phyloP scores from a whole-genome alignment of 2,797 vertebrate species.

The Coluber constrictor region DNA sequence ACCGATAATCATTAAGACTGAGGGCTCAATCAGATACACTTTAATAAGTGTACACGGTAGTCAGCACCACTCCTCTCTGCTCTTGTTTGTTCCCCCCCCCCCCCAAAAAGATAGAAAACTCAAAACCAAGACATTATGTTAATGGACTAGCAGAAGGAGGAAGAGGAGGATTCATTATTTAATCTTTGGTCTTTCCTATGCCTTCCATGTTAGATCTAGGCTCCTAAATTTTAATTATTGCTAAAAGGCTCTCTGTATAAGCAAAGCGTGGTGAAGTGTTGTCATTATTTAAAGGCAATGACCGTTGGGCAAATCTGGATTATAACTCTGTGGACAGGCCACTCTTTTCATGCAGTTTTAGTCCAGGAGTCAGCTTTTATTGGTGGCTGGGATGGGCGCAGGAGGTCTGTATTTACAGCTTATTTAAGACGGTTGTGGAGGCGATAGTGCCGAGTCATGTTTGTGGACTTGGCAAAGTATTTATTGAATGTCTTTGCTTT shows the following conservation, averaged over 20 bases:
- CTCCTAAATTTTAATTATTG: background rate
- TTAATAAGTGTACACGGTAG: background rate
- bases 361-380: background rate
- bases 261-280: background rate
- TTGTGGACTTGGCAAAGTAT: background rate
- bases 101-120: background rate
- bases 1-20: slow-evolving; percentile 17
- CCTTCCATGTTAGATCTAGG: background rate
- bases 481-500: background rate
- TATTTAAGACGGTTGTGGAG: background rate
- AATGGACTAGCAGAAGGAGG: background rate
- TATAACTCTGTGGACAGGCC: background rate
- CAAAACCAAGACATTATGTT: background rate
- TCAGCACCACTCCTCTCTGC: background rate
- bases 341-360: background rate
- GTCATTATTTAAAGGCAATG: background rate
- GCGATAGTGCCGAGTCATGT: background rate
- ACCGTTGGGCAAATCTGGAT: background rate
- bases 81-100: background rate
- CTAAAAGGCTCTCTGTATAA: background rate
- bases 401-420: background rate
- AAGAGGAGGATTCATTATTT: background rate
- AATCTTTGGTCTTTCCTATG: background rate
- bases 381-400: background rate
- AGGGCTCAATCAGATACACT: background rate